Evolutionary conservation across 2,797 vertebrate genomes (phyloP), one percentile per base, ranked within the genome.

Genomic region (Bryconaethiops microstoma): DNA sequence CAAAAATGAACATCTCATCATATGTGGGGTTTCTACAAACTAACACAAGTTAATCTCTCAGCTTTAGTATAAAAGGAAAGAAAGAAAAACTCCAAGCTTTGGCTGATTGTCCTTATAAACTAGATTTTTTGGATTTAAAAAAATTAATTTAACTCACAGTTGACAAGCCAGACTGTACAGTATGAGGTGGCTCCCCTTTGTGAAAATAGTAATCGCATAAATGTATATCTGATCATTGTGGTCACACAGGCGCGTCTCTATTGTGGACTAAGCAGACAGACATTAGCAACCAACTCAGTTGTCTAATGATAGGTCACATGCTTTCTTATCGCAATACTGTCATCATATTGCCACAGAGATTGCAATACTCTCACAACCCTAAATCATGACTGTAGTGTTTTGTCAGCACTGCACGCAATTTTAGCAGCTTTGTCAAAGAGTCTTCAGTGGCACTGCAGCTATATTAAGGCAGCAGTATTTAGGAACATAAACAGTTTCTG

Each of bases 271-370:
- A 80, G 78, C 72, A 83, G 76, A 80, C 74, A 77, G 74, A 81
- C 68, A 81, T 83, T 78, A 81, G 77, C 76, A 81, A 81, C 81
- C 72, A 54, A 76, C 62, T 76, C 74, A 42, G 35, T 74, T 77
- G 78, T 81, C 76, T 83, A 83, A 86, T 81, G 83, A 76, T 74
- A 81, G 76, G 78, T 81, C 78, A 73, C 60, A 80, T 54, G 79
- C 52, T 68, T 70, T 79, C 67, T 79, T 83, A 76, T 83, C 54
- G 77, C 83, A 84, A 82, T 72, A 62, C 74, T 80, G 74, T 84
- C 77, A 84, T 83, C 70, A 84, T 77, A 85, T 83, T 80, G 74
- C 73, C 77, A 69, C 64, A 79, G 62, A 70, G 81, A 65, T 62
- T 85, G 83, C 79, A 85, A 78, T 79, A 81, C 62, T 72, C 62